Evolutionary conservation across 2,888 invertebrate genomes (phyloP).

Genomic region (Stratiomys singularior): DNA sequence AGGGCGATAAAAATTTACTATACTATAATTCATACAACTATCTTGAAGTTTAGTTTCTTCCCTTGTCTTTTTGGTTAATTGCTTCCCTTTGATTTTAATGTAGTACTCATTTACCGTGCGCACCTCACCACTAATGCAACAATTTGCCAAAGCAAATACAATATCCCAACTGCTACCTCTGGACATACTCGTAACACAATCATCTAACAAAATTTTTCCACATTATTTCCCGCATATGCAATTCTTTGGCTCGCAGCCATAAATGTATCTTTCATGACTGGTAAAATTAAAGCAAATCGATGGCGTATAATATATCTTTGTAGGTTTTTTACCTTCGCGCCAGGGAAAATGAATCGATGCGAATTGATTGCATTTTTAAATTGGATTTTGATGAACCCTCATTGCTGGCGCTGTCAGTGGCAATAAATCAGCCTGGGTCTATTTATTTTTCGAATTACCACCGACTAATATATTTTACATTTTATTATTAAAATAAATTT

Average conservation of each 20-base stretch:
- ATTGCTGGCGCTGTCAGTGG: slow-evolving; percentile 36
- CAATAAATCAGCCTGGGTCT: slow-evolving; percentile 42
- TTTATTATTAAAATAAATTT: slow-evolving; percentile 48
- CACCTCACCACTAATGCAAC: background rate
- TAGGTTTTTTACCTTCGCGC: background rate
- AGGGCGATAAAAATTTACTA: too few relatives aligned
- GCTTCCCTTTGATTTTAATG: too few relatives aligned
- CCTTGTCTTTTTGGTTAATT: too few relatives aligned
- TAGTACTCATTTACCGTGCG: too few relatives aligned
- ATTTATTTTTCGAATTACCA: slow-evolving; percentile 47
- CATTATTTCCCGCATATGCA: slow-evolving; percentile 4
- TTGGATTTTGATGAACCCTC: slow-evolving; percentile 47
- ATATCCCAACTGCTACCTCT: background rate
- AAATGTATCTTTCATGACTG: slow-evolving; percentile 4
- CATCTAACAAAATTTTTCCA: background rate
- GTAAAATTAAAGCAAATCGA: slow-evolving; percentile 15
- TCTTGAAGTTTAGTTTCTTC: too few relatives aligned
- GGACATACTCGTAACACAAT: background rate
- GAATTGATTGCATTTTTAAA: slow-evolving; percentile 46
- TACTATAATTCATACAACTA: too few relatives aligned
- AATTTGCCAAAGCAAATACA: background rate
- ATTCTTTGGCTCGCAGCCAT: background rate
- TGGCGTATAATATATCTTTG: slow-evolving; percentile 17
- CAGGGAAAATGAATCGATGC: slow-evolving; percentile 9
- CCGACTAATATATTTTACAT: slow-evolving; percentile 42